phyloP scores from a whole-genome alignment of 2,888 invertebrate species.

The Apamea epomidion region DNA sequence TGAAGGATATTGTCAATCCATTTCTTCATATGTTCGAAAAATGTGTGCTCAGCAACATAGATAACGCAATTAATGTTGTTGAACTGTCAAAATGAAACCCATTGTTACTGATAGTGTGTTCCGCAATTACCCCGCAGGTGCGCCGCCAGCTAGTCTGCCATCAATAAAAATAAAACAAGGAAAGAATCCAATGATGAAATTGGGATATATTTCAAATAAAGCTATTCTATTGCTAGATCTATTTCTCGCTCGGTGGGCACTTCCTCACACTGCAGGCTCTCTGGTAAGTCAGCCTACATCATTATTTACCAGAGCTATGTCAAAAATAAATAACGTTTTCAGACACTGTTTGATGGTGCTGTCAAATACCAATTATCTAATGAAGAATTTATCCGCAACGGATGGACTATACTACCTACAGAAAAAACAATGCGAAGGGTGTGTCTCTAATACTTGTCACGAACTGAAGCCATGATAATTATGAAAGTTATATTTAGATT shows the following conservation, averaged over 20 bases:
- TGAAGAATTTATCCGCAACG: slow-evolving; percentile 73
- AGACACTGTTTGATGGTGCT: slow-evolving; percentile 54
- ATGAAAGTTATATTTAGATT: neutral
- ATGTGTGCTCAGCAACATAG: too few relatives aligned
- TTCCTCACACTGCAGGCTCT: neutral
- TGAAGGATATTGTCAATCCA: too few relatives aligned
- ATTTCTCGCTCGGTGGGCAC: neutral
- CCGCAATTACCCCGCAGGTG: neutral
- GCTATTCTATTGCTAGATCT: neutral
- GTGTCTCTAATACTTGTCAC: neutral
- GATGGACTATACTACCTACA: slow-evolving; percentile 75
- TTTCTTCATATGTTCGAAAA: too few relatives aligned
- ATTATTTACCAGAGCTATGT: neutral
- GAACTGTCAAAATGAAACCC: too few relatives aligned
- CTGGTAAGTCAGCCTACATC: neutral
- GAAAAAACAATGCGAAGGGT: slow-evolving; percentile 77
- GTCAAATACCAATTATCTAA: slow-evolving; percentile 72
- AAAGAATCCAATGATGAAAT: neutral
- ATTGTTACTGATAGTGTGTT: too few relatives aligned
- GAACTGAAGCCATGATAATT: neutral
- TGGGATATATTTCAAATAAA: neutral
- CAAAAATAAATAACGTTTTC: slow-evolving; percentile 3
- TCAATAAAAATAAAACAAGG: neutral
- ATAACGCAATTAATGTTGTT: too few relatives aligned
- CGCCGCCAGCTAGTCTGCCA: neutral